Base-by-base conservation (phyloP, 2,113 vertebrate genomes). In the Regulus satrapa region DNA sequence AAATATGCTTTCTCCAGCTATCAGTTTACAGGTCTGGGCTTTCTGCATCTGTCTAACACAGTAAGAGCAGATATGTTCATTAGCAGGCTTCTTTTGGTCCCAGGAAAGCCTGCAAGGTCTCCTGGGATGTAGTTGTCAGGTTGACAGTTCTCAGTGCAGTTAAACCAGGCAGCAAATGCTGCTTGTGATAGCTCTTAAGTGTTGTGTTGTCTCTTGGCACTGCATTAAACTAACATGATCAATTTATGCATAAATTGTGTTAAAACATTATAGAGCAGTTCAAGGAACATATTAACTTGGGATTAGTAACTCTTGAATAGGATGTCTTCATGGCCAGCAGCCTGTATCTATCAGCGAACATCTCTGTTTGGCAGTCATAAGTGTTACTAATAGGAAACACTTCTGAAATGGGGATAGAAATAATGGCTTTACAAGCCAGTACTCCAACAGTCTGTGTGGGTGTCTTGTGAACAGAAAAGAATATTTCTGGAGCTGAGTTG, bases 381-480 rank as follows among this genome's bases (percentile, higher is more conserved):
- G 84, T 89, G 80, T 91, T 95, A 94, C 89, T 95, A 81, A 36
- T 12, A 72, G 52, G 48, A 89, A 89, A 68, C 54, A 11, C 45
- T 92, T 85, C 45, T 79, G 78, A 92, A 92, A 63, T 24, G 23
- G 41, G 51, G n/a, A 71, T 84, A 55, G 73, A 89, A 95, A 85
- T 93, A 94, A 94, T 64, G 45, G 66, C 23, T 66, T 95, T 93
- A 76, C 62, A 92, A 88, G 62, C 71, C 85, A 92, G 28, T 95
- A 58, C 62, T 93, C 43, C 45, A 92, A 62, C 66, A 79, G 81
- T 72, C 62, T 89, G 92, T 78, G 94, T 94, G 78, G 90, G 78
- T 83, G 92, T 92, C 58, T 85, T 94, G 81, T 69, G 92, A 93
- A 72, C 66, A 79, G 62, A 79, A 94, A 90, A 92, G 66, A 94